Evolutionary conservation across 2,888 invertebrate genomes (phyloP), one percentile per base, ranked within the genome.

Genomic region (Arge pagana): DNA sequence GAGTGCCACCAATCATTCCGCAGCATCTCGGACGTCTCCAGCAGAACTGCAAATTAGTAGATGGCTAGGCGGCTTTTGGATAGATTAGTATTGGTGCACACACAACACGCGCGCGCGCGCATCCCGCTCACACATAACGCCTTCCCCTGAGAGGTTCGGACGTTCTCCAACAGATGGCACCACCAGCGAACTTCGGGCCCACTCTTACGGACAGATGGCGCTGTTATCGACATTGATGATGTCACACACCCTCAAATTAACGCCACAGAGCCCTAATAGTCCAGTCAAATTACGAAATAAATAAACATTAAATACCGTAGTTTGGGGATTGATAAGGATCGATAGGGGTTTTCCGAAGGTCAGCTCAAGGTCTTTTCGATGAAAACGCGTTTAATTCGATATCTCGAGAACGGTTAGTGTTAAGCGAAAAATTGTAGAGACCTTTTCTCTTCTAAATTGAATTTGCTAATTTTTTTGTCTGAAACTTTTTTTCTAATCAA

Each of bases 381-480:
- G 33, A 21, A 48, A 49, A 53, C 41, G 53, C 42, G 41, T 42
- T 42, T 37, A 31, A 53, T 48, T 39, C 33, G 40, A 48, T 48
- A 41, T 49, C 30, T 41, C 53, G 40, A 41, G 26, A 53, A 40
- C 41, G 35, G 23, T 35, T 41, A 16, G 23, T 49, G 15, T 31
- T 21, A 49, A n/a, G 24, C 15, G 23, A 53, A 39, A 53, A 53
- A 53, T 28, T 43, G 19, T 49, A 10, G 30, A 53, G n/a, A 49
- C 49, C 26, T 42, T 49, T 41, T 36, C 23, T 36, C 41, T 53
- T 42, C 7, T 23, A 41, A 49, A 48, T 41, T 28, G 30, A 28
- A 49, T 49, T 36, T 8, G 24, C 39, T 5, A 39, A 23, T 24
- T 23, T 23, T 39, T 39, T 39, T 13, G 24, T 39, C 13, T n/a